Evolutionary conservation across 2,888 invertebrate genomes (phyloP), one percentile per base, ranked within the genome.

Genomic region (Myopa tessellatipennis): DNA sequence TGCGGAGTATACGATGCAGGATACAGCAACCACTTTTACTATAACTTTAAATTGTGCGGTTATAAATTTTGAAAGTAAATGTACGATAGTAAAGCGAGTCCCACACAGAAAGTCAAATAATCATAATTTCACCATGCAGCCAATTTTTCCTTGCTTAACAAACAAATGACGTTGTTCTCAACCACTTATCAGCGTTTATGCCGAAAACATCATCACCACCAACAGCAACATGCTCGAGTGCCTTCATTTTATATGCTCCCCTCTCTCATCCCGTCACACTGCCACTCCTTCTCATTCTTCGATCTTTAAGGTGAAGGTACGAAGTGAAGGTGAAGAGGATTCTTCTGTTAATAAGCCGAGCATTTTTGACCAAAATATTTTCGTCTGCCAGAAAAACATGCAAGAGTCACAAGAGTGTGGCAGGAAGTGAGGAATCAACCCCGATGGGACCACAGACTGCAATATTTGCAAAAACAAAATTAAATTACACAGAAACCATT

Each of bases 361-460:
- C 40, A n/a, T 58, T 55, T 38, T 36, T 60, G 38, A 38, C 72
- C 72, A 40, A 58, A 72, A 72, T 60, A 40, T 72, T 72, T 72
- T 72, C 60, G 18, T 45, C 18, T 60, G 72, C 45, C 58, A 58
- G 40, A 72, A 40, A 38, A 71, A 34, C 71, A 71, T 71, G 55
- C 71, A 69, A 34, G 50, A 8, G 36, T 26, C 36, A 63, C 63
- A 34, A 26, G 55, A 18, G 18, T 38, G 60, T 58, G 60, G n/a
- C 60, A 72, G 72, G 72, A 72, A 72, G 18, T 36, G 52, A 60
- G n/a, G 45, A 50, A 40, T 50, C 52, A 40, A 45, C 69, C 40
- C 72, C 40, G 36, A 38, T 18, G 12, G 16, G 8, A 70, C 16
- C 14, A 40, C n/a, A 65, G 45, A 34, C 50, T 52, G 74, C 74